Evolutionary conservation across 1,140 invertebrate genomes (phyloP).

Genomic region (Anadara kagoshimensis): DNA sequence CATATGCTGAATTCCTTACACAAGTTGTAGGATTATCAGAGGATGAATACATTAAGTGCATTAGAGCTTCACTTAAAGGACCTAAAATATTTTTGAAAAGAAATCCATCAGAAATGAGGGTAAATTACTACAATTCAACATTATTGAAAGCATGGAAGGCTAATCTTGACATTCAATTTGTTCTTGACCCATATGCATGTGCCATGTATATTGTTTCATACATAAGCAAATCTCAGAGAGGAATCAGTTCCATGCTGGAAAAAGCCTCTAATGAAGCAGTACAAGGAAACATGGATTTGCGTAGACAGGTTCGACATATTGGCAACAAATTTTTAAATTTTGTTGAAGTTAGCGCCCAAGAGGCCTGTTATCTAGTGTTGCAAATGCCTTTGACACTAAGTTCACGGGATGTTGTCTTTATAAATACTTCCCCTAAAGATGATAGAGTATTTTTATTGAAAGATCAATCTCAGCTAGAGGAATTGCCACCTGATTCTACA

Average conservation of each 20-base stretch:
- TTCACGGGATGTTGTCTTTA: conserved; percentile 29
- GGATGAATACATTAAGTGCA: conserved; percentile 38
- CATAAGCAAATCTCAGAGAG: conserved; percentile 50
- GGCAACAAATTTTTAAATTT: conserved; percentile 17
- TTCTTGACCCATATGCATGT: conserved; percentile 45
- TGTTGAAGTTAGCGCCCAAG: conserved; percentile 33
- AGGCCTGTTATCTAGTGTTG: conserved; percentile 22
- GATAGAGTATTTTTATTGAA: conserved; percentile 42
- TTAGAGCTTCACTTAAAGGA: conserved; percentile 22
- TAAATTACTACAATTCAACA: conserved; percentile 22
- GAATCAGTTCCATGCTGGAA: conserved; percentile 43
- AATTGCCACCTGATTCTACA: conserved; percentile 24
- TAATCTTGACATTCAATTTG: conserved; percentile 39
- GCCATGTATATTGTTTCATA: conserved; percentile 43
- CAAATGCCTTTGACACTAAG: conserved; percentile 32
- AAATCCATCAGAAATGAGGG: conserved; percentile 13
- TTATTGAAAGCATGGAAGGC: conserved; percentile 30
- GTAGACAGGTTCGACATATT: conserved; percentile 25
- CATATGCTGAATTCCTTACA: conserved; percentile 15
- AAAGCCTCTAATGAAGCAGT: conserved; percentile 38
- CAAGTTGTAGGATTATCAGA: conserved; percentile 14
- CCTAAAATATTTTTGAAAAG: conserved; percentile 39
- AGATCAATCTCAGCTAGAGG: conserved; percentile 9
- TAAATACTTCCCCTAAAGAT: conserved; percentile 36
- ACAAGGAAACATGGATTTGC: conserved; percentile 37